A percentile compares a stretch with the other conserved stretches of the same genome.
Conservation (phyloP, 2,797 vertebrate genomes). For the Sarcoramphus papa region DNA sequence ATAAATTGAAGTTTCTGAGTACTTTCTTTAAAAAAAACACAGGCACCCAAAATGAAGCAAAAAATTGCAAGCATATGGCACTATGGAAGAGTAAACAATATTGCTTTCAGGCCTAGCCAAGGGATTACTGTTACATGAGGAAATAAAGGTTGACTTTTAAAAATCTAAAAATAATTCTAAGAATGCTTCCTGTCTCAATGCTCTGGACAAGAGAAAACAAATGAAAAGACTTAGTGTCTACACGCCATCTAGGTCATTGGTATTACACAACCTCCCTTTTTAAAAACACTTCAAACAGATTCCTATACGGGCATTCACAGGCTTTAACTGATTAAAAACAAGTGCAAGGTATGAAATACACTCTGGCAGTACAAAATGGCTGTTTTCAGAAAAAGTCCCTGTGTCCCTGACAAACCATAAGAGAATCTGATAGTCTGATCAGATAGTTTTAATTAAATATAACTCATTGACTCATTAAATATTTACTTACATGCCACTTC, state of each 20-base stretch:
- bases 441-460: not conserved
- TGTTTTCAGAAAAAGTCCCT: not conserved
- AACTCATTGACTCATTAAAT: accelerated
- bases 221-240: not conserved
- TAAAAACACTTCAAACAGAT: conserved; percentile 50
- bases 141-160: conserved; percentile 35
- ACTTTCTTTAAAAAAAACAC: not conserved
- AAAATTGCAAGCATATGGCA: not conserved
- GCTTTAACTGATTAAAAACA: conserved; percentile 31
- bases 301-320: not conserved
- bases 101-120: not conserved
- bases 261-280: conserved; percentile 15
- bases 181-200: conserved; percentile 27
- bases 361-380: not conserved
- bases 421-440: not conserved
- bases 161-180: conserved; percentile 53
- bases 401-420: not conserved
- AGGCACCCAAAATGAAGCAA: not conserved
- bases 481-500: not conserved
- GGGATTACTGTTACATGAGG: not conserved
- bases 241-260: not conserved
- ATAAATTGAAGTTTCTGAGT: not conserved
- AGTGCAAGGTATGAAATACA: not conserved
- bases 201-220: conserved; percentile 23
- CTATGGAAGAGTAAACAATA: not conserved